These are phyloP conservation scores for Peromyscus melanophrys DNA, from an alignment of 2,797 vertebrate genomes.

Conservation along the genomic window DNA sequence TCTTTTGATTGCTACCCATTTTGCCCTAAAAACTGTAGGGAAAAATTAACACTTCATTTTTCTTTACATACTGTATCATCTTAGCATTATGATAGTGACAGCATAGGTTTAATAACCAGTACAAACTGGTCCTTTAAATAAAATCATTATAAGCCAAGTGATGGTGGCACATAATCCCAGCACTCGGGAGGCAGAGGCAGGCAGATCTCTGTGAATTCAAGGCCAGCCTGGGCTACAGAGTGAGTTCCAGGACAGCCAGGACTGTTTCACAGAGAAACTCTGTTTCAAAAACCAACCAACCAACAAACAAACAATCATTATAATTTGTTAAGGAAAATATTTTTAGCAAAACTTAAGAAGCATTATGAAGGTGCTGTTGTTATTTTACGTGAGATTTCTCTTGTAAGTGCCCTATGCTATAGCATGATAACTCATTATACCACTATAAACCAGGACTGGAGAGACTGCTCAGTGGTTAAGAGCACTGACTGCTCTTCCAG, in stretches of 20 bases:
- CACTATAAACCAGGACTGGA: slow-evolving; percentile 73
- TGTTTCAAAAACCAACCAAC: too few species aligned
- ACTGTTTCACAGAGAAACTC: too few species aligned
- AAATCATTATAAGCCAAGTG: not conserved
- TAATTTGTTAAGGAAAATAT: slow-evolving; percentile 30
- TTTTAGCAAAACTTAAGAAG: slow-evolving; percentile 58
- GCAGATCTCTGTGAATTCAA: too few species aligned
- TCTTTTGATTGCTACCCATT: slow-evolving; percentile 40
- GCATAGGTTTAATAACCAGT: not conserved
- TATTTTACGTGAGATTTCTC: slow-evolving; percentile 71
- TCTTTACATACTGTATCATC: slow-evolving; percentile 17
- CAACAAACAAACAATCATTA: not conserved
- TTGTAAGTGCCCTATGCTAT: slow-evolving; percentile 63
- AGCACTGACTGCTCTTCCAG: too few species aligned
- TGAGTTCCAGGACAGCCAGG: too few species aligned
- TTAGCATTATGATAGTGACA: slow-evolving; percentile 14
- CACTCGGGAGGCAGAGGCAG: too few species aligned
- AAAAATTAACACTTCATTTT: slow-evolving; percentile 37
- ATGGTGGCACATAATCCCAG: too few species aligned
- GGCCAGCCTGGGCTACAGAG: too few species aligned
- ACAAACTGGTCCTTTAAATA: too few species aligned
- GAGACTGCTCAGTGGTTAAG: too few species aligned
- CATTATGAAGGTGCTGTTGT: slow-evolving; percentile 23
- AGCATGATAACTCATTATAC: slow-evolving; percentile 76
- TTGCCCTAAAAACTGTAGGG: slow-evolving; percentile 38